phyloP scores from a whole-genome alignment of 2,797 vertebrate species.

The Cuculus canorus region DNA sequence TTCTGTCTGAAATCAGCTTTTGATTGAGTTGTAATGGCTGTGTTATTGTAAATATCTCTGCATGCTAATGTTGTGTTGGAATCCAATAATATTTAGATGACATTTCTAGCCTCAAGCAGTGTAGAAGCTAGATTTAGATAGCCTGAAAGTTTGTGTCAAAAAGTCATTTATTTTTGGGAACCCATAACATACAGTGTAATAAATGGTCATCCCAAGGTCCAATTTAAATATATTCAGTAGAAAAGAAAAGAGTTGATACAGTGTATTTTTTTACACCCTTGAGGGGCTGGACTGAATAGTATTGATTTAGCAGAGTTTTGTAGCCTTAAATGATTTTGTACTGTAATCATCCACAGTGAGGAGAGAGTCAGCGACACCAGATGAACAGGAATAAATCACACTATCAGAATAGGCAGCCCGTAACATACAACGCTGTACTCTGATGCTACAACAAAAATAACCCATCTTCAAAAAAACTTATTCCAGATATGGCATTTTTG shows the following conservation, averaged over 20 bases:
- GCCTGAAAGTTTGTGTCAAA: conserved; percentile 79
- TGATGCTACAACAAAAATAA: background rate
- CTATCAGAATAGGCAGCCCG: background rate
- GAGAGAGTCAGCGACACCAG: background rate
- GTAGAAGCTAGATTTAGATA: conserved; percentile 79
- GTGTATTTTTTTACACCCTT: conserved; percentile 40
- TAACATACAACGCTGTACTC: background rate
- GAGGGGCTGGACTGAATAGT: conserved; percentile 16
- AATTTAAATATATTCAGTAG: conserved; percentile 72
- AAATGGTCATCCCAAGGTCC: conserved; percentile 73
- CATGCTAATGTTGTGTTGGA: conserved; percentile 84
- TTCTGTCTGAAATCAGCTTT: conserved; percentile 88
- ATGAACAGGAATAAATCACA: conserved; percentile 49
- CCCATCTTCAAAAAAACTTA: background rate
- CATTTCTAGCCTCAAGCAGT: conserved; percentile 80
- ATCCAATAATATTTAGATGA: conserved; percentile 89
- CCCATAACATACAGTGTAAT: conserved; percentile 67
- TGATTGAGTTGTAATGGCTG: conserved; percentile 89
- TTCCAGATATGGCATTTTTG: background rate
- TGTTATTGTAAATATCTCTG: conserved; percentile 90
- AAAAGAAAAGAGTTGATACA: conserved; percentile 21
- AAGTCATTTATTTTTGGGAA: conserved; percentile 79
- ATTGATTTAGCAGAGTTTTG: conserved; percentile 21
- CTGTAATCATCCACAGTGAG: conserved; percentile 28
- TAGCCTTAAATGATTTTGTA: conserved; percentile 40